Evolutionary conservation across 2,888 invertebrate genomes (phyloP), one percentile per base, ranked within the genome.

Genomic region (Syritta pipiens): DNA sequence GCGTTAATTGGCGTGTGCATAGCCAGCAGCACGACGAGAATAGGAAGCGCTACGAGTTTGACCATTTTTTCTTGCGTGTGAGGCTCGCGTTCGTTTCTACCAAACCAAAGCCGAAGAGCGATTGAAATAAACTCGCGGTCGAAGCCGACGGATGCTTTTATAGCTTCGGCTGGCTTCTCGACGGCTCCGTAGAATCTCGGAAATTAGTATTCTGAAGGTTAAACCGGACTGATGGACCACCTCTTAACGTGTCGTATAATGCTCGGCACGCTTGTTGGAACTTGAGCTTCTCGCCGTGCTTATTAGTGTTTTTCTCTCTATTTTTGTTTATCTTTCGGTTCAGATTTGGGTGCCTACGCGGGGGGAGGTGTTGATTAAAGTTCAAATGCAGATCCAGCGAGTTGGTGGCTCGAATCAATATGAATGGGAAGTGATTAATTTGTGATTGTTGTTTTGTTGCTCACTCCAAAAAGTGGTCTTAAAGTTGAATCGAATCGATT

Each of bases 41-140:
- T 28, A 35, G 65, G 35, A 22, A 65, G 14, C 17, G 60, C 26
- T n/a, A 44, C 65, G n/a, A 67, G 9, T 55, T 72, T 77, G 10
- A 55, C 65, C 77, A 77, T 77, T 48, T 72, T 14, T 12, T 20
- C 4, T 57, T n/a, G 24, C 4, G 42, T 6, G 26, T 37, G 19
- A 20, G 48, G 40, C 42, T 12, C 7, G 20, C 32, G 6, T 37
- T 37, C 17, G 37, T 37, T 37, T 40, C 71, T 63, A 59, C 71
- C 46, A 42, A 12, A 42, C 65, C 65, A 53, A 77, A 77, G 55
- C 65, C 77, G 59, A 51, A 67, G 46, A 12, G 14, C 32, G 37
- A 67, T 48, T 67, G 26, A 67, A 77, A 53, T 77, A 77, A 77
- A 72, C 77, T 72, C 65, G 59, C 65, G 32, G 55, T 55, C 59